phyloP scores from a whole-genome alignment of 2,888 invertebrate species.

The Caenorhabditis uteleia region DNA sequence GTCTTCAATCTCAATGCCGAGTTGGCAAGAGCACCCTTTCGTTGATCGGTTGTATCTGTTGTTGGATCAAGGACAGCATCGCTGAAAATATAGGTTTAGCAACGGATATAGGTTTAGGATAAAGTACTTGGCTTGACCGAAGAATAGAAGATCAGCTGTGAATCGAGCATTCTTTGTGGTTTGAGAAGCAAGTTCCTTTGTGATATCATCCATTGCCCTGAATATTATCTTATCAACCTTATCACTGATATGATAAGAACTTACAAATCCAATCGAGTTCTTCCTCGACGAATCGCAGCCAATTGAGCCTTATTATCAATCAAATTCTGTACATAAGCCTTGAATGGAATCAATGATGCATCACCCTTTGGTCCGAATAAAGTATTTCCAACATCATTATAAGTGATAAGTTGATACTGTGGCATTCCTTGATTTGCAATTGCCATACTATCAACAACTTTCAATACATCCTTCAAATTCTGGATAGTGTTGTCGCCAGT shows the following conservation, averaged over 20 bases:
- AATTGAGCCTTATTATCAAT: constrained; percentile 8
- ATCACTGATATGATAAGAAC: not conserved
- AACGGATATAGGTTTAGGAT: not conserved
- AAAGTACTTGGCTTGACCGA: constrained; percentile 37
- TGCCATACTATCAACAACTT: constrained; percentile 3
- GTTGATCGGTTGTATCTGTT: not conserved
- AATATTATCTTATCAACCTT: not conserved
- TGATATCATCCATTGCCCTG: constrained; percentile 11
- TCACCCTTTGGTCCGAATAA: constrained; percentile 12
- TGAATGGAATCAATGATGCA: constrained; percentile 9
- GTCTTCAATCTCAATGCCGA: constrained; percentile 8
- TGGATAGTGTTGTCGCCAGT: constrained; percentile 17
- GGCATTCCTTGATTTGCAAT: constrained; percentile 10
- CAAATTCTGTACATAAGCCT: constrained; percentile 8
- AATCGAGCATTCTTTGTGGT: constrained; percentile 13
- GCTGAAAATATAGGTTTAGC: not conserved
- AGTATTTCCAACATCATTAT: constrained; percentile 17
- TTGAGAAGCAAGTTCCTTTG: constrained; percentile 8
- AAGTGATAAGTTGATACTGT: constrained; percentile 27
- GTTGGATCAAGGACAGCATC: constrained; percentile 23
- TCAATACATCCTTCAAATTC: constrained; percentile 11
- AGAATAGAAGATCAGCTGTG: constrained; percentile 25
- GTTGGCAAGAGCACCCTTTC: not conserved
- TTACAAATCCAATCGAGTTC: constrained; percentile 11
- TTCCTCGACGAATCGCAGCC: constrained; percentile 11